phyloP scores from a whole-genome alignment of 2,888 invertebrate species.

The Morpho deidamia region DNA sequence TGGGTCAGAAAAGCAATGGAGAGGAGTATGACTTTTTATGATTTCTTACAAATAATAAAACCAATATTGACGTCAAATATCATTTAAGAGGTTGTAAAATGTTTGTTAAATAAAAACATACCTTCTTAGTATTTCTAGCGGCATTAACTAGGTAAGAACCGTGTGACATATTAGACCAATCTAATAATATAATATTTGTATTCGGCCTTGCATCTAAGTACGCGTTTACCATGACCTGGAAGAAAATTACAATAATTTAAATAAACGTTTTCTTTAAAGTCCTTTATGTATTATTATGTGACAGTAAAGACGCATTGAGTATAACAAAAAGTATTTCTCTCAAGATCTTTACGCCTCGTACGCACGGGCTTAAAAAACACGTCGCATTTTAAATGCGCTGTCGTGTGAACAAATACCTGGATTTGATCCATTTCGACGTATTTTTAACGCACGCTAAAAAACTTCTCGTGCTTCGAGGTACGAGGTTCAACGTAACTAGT shows the following conservation, averaged over 20 bases:
- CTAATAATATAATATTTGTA: conserved; percentile 63
- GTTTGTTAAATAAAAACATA: conserved; percentile 28
- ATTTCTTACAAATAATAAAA: neutral
- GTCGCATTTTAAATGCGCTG: too few relatives aligned
- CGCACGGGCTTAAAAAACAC: too few relatives aligned
- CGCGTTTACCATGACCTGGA: conserved; percentile 66
- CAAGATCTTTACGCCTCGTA: too few relatives aligned
- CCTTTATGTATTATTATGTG: neutral
- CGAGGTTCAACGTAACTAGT: too few relatives aligned
- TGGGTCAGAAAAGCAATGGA: too few relatives aligned
- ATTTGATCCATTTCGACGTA: too few relatives aligned
- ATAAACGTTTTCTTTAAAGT: conserved; percentile 2
- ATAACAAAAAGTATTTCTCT: too few relatives aligned
- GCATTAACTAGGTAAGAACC: conserved; percentile 77
- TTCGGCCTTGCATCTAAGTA: conserved; percentile 60
- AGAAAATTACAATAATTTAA: neutral
- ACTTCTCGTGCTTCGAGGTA: too few relatives aligned
- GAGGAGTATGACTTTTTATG: neutral
- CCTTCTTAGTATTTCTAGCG: conserved; percentile 78
- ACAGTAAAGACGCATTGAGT: neutral
- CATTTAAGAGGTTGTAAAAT: too few relatives aligned
- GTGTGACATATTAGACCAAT: conserved; percentile 74
- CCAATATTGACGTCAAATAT: too few relatives aligned
- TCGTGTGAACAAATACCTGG: too few relatives aligned
- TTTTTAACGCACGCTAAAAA: too few relatives aligned